Conservation (phyloP, 2,888 invertebrate genomes). For the Cheilosia vernalis region DNA sequence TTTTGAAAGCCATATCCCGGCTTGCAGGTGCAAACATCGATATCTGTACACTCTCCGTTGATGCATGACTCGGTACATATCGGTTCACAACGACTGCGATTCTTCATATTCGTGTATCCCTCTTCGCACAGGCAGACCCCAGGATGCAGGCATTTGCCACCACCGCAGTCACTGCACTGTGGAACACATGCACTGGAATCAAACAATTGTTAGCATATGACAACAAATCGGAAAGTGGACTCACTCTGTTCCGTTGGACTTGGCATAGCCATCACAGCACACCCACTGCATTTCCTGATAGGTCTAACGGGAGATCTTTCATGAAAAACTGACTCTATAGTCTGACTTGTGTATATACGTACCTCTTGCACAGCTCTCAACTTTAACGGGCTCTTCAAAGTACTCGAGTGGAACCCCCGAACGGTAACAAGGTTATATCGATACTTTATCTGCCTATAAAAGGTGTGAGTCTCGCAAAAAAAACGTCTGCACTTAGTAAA, state of each 20-base stretch:
- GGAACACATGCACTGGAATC: conserved; percentile 79
- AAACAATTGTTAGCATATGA: not conserved
- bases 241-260: conserved; percentile 76
- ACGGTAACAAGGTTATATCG: conserved; percentile 79
- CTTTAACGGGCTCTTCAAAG: conserved; percentile 76
- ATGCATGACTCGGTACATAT: conserved; percentile 79
- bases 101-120: conserved; percentile 78
- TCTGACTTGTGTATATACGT: not conserved
- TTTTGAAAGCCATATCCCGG: conserved; percentile 77
- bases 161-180: conserved; percentile 79
- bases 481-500: not conserved
- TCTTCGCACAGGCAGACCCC: conserved; percentile 78
- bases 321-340: not conserved
- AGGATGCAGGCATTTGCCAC: conserved; percentile 79
- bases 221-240: conserved; percentile 10
- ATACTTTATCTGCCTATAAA: conserved; percentile 78
- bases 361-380: conserved; percentile 79
- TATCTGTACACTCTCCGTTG: conserved; percentile 79
- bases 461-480: not conserved
- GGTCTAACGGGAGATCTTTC: conserved; percentile 71
- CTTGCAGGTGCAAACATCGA: conserved; percentile 80
- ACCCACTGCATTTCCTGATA: conserved; percentile 78
- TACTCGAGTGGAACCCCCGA: conserved; percentile 77
- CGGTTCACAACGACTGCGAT: conserved; percentile 78
- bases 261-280: conserved; percentile 80